Evolutionary conservation across 2,888 invertebrate genomes (phyloP), one percentile per base, ranked within the genome.

Genomic region (Caenorhabditis drosophilae): DNA sequence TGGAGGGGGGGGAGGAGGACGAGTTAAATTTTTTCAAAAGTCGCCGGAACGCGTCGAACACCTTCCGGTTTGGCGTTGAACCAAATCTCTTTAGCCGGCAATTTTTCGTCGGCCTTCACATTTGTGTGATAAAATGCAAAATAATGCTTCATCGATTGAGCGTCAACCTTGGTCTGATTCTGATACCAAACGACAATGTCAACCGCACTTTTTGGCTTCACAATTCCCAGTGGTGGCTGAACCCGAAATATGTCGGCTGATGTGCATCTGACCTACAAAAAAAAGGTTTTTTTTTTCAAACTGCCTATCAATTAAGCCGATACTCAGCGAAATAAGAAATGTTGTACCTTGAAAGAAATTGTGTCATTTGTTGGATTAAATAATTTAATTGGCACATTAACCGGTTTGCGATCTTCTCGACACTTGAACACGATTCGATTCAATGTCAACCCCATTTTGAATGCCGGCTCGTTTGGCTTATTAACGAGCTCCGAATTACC

Each of bases 231-330:
- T 26, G 63, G 63, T 26, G 63, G 63, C 40, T 63, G 63, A 22
- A 63, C 63, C 22, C 63, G 63, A 31, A 63, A 63, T 23, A 63
- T 58, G n/a, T 63, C 63, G 9, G 63, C 63, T 7, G 57, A 58
- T 6, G 63, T 63, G 46, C 63, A 63, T 11, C 54, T 49, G 31
- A 63, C 42, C 40, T 63, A 51, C 45, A 45, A 57, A 4, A 52
- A 42, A 12, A 48, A 22, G 4, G 31, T 31, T 3, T 35, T 44
- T n/a, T 11, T 26, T 15, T 20, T 22, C 11, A 44, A n/a, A n/a
- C 6, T 12, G 7, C 7, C 20, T 4, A 25, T 12, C 26, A n/a
- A n/a, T n/a, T n/a, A n/a, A n/a, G n/a, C n/a, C n/a, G n/a, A n/a
- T n/a, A n/a, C n/a, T n/a, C n/a, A n/a, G n/a, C n/a, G n/a, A n/a